Evolutionary conservation across 2,888 invertebrate genomes (phyloP).

Genomic region (Artemia sinica): DNA sequence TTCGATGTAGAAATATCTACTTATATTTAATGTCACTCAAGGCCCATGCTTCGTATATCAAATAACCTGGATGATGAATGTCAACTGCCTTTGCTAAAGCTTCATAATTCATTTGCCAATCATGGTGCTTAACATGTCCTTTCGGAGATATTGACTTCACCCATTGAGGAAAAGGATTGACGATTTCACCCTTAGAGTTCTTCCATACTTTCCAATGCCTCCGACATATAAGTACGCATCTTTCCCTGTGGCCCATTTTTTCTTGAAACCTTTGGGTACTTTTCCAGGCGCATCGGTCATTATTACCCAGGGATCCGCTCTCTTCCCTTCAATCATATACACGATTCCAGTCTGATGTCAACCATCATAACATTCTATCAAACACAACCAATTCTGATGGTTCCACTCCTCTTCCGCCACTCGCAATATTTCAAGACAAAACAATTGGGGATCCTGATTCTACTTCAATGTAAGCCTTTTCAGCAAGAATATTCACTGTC

Average conservation of each 20-base stretch:
- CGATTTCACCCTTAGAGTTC: constrained; percentile 37
- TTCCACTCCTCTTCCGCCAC: constrained; percentile 36
- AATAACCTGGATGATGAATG: constrained; percentile 76
- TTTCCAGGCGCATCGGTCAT: constrained; percentile 79
- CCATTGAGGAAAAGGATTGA: no score
- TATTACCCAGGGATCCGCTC: constrained; percentile 60
- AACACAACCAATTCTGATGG: constrained; percentile 83
- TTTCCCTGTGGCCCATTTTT: constrained; percentile 91
- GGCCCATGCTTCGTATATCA: constrained; percentile 85
- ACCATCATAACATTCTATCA: constrained; percentile 75
- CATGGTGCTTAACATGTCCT: no score
- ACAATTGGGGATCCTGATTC: constrained; percentile 41
- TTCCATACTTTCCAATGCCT: constrained; percentile 98
- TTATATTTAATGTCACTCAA: constrained; percentile 69
- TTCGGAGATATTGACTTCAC: no score
- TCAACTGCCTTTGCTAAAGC: no score
- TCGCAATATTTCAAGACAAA: constrained; percentile 42
- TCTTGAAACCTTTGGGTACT: constrained; percentile 61
- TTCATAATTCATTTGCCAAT: no score
- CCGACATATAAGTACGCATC: constrained; percentile 71
- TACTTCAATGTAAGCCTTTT: no score
- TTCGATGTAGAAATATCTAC: constrained; percentile 86
- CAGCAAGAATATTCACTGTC: no score
- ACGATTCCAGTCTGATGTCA: constrained; percentile 79
- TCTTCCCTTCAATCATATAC: constrained; percentile 50